phyloP scores from a whole-genome alignment of 2,888 invertebrate species.

The Proisotoma minuta region DNA sequence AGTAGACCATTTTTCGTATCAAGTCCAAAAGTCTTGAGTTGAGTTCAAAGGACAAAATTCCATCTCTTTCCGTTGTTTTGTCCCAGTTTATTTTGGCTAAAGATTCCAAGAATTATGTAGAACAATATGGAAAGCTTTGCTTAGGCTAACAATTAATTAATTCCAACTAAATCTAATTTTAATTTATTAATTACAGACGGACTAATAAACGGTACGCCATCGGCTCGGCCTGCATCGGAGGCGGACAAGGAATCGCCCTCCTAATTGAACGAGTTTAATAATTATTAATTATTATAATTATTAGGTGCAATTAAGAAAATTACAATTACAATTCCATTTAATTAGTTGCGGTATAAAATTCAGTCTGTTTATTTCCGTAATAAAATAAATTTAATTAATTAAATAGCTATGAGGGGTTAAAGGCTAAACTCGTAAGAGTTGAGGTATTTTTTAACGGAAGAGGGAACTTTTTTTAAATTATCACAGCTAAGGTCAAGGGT shows the following conservation, averaged over 20 bases:
- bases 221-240: conserved; percentile 97
- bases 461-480: background rate
- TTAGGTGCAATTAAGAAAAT: background rate
- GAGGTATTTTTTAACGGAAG: background rate
- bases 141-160: conserved; percentile 6
- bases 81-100: background rate
- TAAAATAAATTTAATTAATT: no score
- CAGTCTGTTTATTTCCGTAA: no score
- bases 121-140: no score
- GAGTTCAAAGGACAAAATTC: no score
- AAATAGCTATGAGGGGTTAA: no score
- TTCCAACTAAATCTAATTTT: conserved; percentile 19
- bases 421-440: no score
- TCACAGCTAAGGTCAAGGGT: background rate
- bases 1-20: no score
- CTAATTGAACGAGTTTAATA: conserved; percentile 64
- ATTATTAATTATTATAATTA: background rate
- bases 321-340: no score
- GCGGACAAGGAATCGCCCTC: conserved; percentile 95
- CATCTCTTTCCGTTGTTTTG: conserved; percentile 67
- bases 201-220: conserved; percentile 78
- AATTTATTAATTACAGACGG: conserved; percentile 60
- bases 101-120: conserved; percentile 9
- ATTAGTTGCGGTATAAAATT: no score
- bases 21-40: no score